Percentiles rank a stretch among this genome's conserved stretches.
Conservation (phyloP, 2,113 vertebrate genomes). For the Anolis carolinensis region DNA sequence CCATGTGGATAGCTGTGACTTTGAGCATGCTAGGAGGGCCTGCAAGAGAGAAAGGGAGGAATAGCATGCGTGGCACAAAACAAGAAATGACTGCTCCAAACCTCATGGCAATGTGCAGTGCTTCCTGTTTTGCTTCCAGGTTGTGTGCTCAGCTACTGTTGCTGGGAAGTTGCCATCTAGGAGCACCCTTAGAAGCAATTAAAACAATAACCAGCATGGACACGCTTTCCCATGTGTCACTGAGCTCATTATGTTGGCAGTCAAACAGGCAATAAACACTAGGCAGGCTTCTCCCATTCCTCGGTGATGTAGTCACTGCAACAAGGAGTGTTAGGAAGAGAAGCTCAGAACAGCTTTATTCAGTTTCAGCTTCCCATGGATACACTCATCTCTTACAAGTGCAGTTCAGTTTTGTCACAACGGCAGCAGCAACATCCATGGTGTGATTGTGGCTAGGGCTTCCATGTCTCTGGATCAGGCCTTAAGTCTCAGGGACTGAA, state of each 20-base stretch:
- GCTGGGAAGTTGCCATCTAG: background rate
- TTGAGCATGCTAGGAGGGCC: no score
- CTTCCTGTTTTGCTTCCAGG: constrained; percentile 16
- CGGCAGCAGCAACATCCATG: background rate
- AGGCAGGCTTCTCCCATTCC: constrained; percentile 7
- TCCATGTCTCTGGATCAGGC: no score
- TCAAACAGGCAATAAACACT: background rate
- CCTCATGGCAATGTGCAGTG: background rate
- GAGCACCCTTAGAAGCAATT: background rate
- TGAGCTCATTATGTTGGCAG: constrained; percentile 11
- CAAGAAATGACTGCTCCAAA: background rate
- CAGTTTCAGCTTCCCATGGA: background rate
- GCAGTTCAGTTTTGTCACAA: background rate
- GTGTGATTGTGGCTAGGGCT: background rate
- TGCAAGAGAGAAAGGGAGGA: no score
- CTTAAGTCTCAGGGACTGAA: no score
- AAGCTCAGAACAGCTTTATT: background rate
- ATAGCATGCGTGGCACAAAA: background rate
- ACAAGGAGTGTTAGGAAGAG: background rate
- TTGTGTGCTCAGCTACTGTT: background rate
- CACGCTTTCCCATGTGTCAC: background rate
- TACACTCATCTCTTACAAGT: background rate
- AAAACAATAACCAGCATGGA: constrained; percentile 10
- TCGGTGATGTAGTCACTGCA: background rate
- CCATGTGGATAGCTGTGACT: background rate